phyloP scores from a whole-genome alignment of 2,797 vertebrate species.

The Myotis vivesi region DNA sequence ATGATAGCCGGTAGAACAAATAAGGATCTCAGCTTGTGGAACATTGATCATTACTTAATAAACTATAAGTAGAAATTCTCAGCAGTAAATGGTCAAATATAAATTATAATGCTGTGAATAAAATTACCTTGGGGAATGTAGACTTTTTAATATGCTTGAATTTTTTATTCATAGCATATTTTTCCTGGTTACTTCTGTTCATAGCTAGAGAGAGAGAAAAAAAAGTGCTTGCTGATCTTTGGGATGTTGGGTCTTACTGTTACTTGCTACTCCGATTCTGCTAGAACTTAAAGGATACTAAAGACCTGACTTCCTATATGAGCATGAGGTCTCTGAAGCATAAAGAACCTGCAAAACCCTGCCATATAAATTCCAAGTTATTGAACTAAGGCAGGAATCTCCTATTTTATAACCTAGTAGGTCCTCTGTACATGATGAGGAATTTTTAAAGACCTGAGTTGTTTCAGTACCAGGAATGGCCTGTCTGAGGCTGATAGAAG shows the following conservation, averaged over 20 bases:
- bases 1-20: neutral
- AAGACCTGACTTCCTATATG: neutral
- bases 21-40: neutral
- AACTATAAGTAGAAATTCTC: slow-evolving; percentile 3
- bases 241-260: neutral
- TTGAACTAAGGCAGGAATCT: neutral
- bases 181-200: neutral
- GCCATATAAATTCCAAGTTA: neutral
- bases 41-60: slow-evolving; percentile 40
- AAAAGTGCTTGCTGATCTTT: neutral
- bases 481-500: neutral
- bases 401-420: neutral
- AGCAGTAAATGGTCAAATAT: slow-evolving; percentile 7
- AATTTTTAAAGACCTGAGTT: neutral
- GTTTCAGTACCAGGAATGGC: neutral
- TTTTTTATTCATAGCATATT: slow-evolving; percentile 31
- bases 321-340: neutral
- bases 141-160: slow-evolving; percentile 5
- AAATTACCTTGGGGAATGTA: slow-evolving; percentile 15
- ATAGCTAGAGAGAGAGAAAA: neutral
- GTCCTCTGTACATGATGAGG: neutral
- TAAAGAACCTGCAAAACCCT: neutral
- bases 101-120: neutral
- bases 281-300: neutral
- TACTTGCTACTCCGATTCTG: neutral